Base-by-base conservation (phyloP, 2,888 invertebrate genomes). In the Eupithecia pulchellata region DNA sequence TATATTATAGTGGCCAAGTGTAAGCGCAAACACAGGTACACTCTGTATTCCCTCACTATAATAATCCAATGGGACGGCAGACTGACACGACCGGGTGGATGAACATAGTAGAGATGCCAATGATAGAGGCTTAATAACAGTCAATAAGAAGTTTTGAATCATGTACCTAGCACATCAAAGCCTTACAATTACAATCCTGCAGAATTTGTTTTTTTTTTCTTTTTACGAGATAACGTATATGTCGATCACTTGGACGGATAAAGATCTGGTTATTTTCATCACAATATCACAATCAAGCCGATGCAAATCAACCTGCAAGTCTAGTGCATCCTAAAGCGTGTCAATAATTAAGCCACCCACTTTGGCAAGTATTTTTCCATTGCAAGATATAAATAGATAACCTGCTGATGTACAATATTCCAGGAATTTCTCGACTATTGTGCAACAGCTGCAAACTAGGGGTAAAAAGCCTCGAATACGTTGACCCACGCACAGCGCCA, bases 361-460 rank as follows among this genome's bases (percentile, higher is more conserved):
- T 64, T 65, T 66, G 11, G 32, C 30, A 60, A 29, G 29, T 30
- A 63, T 70, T 68, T 68, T 71, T 71, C 68, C 64, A 68, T 52
- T 63, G 30, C 32, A 66, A 72, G 77, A 64, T 84, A 82, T 82
- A 82, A 85, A 84, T 84, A 82, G 84, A 84, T 84, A 81, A 78
- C 76, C 70, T 76, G 84, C 83, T 81, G 80, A 84, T 84, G 83
- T 79, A 77, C 82, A 81, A 80, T 79, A 84, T 89, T 89, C 90
- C 81, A 85, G 88, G 85, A 90, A 91, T 89, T 85, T 90, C 87
- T 88, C 81, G 84, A 86, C 89, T 91, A 91, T 93, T 93, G 93
- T 92, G 91, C 92, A 92, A 92, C 92, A 92, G 88, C 91, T 91
- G 92, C 91, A 81, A 67, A 80, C 76, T 79, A 82, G 85, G 89